A percentile compares a stretch with the other conserved stretches of the same genome.
Conservation (phyloP, 2,113 vertebrate species). For the Anguilla rostrata region DNA sequence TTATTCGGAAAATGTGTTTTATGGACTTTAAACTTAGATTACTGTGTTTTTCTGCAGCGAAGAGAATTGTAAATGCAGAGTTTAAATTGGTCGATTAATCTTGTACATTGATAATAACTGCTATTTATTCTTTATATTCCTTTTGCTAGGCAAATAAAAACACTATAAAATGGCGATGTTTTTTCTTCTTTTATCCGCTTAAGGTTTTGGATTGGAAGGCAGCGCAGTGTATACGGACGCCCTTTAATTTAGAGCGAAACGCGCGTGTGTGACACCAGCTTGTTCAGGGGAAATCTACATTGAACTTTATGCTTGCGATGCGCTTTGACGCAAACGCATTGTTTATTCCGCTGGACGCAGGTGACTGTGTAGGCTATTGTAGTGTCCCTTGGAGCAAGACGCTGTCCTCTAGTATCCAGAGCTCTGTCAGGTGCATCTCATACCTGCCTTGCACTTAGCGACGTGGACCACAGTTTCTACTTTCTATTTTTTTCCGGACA, state of each 20-base stretch:
- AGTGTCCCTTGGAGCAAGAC: background rate
- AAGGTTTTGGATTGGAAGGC: background rate
- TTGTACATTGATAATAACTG: slow-evolving; percentile 93
- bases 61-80: slow-evolving; percentile 77
- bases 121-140: slow-evolving; percentile 99
- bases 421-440: too few relatives aligned
- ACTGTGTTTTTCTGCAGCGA: slow-evolving; percentile 57
- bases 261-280: slow-evolving; percentile 80
- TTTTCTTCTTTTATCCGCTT: slow-evolving; percentile 8
- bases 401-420: slow-evolving; percentile 43
- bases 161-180: slow-evolving; percentile 58
- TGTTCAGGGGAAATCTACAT: slow-evolving; percentile 66
- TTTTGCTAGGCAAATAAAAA: slow-evolving; percentile 79
- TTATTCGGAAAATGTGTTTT: slow-evolving; percentile 75
- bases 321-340: slow-evolving; percentile 18
- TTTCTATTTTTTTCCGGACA: too few relatives aligned
- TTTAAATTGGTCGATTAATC: slow-evolving; percentile 77
- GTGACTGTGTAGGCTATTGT: slow-evolving; percentile 16
- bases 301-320: slow-evolving; percentile 68
- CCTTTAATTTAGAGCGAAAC: slow-evolving; percentile 74
- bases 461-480: too few relatives aligned
- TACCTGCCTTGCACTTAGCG: too few relatives aligned
- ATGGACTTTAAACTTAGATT: slow-evolving; percentile 75
- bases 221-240: slow-evolving; percentile 50
- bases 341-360: slow-evolving; percentile 52